Base-by-base conservation (phyloP, 2,113 vertebrate species). In the Pedionomus torquatus region DNA sequence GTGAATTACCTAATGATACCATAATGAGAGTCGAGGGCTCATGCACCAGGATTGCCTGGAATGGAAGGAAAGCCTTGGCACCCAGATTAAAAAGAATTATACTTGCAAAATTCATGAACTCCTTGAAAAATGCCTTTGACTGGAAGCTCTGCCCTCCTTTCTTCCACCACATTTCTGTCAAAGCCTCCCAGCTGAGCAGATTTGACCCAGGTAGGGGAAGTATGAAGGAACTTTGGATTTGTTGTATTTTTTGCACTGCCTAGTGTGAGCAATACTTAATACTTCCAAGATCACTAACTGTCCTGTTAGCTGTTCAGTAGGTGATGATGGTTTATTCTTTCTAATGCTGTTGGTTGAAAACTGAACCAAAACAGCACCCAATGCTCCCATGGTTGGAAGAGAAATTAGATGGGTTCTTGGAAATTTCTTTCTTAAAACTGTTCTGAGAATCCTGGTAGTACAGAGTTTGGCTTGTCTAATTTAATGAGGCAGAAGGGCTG, bases 21-120 rank as follows among this genome's bases (percentile, higher is more conserved):
- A 19, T 89, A 76, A 94, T 89, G 74, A 64, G 54, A 92, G 65
- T 35, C 9, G 76, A 57, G 83, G 48, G 70, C 49, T 78, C 24
- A 10, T 9, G 20, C 84, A 51, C 60, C 75, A 76, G 44, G 63
- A 72, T 87, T 92, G 76, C 35, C 30, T 48, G 55, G 63, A 80
- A 75, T 13, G 51, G 39, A 64, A 86, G 74, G 43, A 77, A 84
- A 8, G 78, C 57, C 35, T 88, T 95, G 85, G 55, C 72, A 92
- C n/a, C 19, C 35, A 46, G 66, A 64, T 71, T 72, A 64, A 92
- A 93, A 95, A 88, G 74, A 92, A 91, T 90, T 90, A 61, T 52
- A 68, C 83, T 94, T 92, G 77, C 54, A 89, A 71, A 96, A 92
- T 92, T 89, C 70, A 92, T 93, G 70, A 94, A 91, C 58, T 84